Evolutionary conservation across 2,113 vertebrate species (phyloP), one percentile per base, ranked within the genome.

Genomic region (Paramisgurnus dabryanus): DNA sequence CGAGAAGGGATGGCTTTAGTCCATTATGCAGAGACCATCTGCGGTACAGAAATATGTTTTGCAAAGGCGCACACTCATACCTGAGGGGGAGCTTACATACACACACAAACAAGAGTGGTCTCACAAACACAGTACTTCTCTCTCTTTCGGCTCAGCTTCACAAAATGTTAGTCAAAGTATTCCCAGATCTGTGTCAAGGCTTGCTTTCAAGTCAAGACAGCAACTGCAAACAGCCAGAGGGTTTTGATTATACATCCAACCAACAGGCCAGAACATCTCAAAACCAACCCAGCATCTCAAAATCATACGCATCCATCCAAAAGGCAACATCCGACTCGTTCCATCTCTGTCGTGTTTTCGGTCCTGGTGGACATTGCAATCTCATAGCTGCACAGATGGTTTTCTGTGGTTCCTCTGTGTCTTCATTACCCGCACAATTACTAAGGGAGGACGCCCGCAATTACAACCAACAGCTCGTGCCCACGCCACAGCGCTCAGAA

Each of bases 361-460:
- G 76, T 80, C 80, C 84, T 85, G 73, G 72, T 79, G 85, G 87
- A 87, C 86, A 83, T 86, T 80, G 82, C 84, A 53, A 78, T 85
- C 69, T 67, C 17, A 47, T 83, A 89, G 87, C 89, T 89, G 87
- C 90, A 86, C 91, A 91, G 91, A 91, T 93, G 90, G 89, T 89
- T 88, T 79, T 84, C 84, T 12, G 87, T 80, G 87, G 85, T 88
- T 93, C 92, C 91, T 91, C 88, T 61, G 91, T 90, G 91, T 91
- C 90, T 92, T 93, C 92, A 93, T 93, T 93, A 93, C 90, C 88
- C 82, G 10, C 58, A 88, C 90, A 91, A 90, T 93, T 91, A 93
- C 90, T 88, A 86, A 89, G 89, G 89, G 91, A 92, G 90, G 88
- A 90, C 67, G 87, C 87, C 76, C 87, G 87, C 89, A 90, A 91